Conservation (phyloP, 2,888 invertebrate species). For the Cyrtodaria siliqua region DNA sequence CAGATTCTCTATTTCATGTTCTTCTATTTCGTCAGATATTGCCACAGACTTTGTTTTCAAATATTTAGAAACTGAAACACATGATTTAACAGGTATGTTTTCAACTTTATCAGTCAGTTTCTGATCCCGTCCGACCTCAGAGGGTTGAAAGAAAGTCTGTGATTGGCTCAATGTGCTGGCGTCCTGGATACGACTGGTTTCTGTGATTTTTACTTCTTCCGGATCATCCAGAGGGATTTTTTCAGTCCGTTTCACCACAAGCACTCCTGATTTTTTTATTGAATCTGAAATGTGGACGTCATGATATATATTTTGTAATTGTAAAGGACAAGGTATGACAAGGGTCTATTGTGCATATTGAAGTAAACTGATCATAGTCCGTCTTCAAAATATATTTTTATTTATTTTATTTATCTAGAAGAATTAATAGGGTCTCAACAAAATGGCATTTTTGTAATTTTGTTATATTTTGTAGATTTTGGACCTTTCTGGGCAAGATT, state of each 20-base stretch:
- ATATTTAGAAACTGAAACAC: constrained; percentile 22
- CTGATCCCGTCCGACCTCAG: constrained; percentile 6
- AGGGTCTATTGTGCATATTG: too few species aligned
- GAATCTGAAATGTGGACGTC: constrained; percentile 33
- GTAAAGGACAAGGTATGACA: too few species aligned
- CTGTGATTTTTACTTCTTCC: constrained; percentile 45
- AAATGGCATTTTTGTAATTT: too few species aligned
- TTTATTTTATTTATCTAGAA: too few species aligned
- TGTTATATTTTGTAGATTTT: too few species aligned
- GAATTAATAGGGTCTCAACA: too few species aligned
- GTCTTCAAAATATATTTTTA: too few species aligned
- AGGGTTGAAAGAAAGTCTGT: constrained; percentile 21
- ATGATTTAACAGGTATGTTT: constrained; percentile 7
- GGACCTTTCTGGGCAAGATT: too few species aligned
- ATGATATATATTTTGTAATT: too few species aligned
- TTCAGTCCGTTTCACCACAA: constrained; percentile 54
- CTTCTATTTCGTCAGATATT: constrained; percentile 49
- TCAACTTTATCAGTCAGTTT: constrained; percentile 31
- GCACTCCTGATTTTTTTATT: constrained; percentile 55
- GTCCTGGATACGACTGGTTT: constrained; percentile 39
- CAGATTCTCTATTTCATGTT: constrained; percentile 33
- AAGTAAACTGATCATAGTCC: too few species aligned
- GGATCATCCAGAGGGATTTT: constrained; percentile 47
- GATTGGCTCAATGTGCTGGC: constrained; percentile 34
- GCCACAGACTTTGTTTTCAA: constrained; percentile 50